These are phyloP conservation scores for Macrophya alboannulata DNA, from an alignment of 2,888 invertebrate species.

Conservation along the genomic window DNA sequence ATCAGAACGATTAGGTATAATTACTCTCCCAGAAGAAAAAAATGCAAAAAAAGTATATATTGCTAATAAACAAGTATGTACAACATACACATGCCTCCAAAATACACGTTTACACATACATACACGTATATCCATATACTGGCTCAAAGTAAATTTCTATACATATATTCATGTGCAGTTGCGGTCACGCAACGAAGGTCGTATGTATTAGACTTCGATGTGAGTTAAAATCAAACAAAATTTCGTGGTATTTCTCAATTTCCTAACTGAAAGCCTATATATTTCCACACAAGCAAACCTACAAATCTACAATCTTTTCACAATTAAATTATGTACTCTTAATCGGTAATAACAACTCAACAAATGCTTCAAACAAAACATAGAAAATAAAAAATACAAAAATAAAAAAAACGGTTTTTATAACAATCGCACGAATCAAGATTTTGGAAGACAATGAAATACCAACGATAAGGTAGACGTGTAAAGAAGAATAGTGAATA, in stretches of 20 bases:
- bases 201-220: conserved; percentile 31
- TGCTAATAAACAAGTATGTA: conserved; percentile 1
- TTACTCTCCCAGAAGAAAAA: background rate
- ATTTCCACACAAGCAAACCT: background rate
- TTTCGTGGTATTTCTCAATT: background rate
- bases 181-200: conserved; percentile 12
- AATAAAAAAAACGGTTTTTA: background rate
- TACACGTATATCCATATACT: background rate
- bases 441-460: background rate
- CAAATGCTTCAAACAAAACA: background rate
- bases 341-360: background rate
- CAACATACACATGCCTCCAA: background rate
- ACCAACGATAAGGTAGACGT: background rate
- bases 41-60: background rate
- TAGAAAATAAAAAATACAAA: too few species aligned
- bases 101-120: background rate
- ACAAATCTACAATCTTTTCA: background rate
- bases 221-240: conserved; percentile 14
- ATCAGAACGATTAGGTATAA: background rate
- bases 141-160: background rate
- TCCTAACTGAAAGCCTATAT: background rate
- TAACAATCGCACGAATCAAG: background rate
- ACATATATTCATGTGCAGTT: background rate
- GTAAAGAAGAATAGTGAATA: background rate
- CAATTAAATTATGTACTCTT: background rate